Evolutionary conservation across 2,888 invertebrate species (phyloP).

Genomic region (Drosophila longiperda): DNA sequence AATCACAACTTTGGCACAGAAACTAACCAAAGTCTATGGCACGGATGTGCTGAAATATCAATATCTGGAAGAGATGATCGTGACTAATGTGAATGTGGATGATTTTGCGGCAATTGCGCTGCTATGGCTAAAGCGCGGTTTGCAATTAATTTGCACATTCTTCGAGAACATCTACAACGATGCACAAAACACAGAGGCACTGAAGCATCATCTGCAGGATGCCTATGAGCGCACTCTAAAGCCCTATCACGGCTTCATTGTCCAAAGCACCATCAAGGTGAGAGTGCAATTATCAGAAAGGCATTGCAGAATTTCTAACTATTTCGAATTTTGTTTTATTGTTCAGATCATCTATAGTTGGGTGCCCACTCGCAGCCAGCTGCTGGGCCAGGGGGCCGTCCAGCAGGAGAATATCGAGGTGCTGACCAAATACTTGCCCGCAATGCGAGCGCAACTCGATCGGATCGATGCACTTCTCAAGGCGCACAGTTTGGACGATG

Average conservation of each 20-base stretch:
- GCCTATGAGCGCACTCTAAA: constrained; percentile 90
- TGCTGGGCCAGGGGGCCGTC: constrained; percentile 85
- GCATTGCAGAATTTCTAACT: neutral
- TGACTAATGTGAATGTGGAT: constrained; percentile 87
- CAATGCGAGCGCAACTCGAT: constrained; percentile 87
- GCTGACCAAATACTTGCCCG: constrained; percentile 85
- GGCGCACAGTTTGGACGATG: constrained; percentile 86
- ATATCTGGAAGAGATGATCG: constrained; percentile 89
- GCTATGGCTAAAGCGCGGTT: constrained; percentile 89
- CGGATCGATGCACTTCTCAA: constrained; percentile 87
- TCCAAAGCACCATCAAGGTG: constrained; percentile 90
- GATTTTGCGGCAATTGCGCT: constrained; percentile 87
- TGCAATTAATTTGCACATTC: constrained; percentile 83
- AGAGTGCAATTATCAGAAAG: constrained; percentile 56
- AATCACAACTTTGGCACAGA: constrained; percentile 84
- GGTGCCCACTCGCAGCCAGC: constrained; percentile 87
- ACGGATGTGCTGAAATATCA: constrained; percentile 86
- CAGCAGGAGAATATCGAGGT: constrained; percentile 84
- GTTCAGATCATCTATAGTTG: constrained; percentile 88
- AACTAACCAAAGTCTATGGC: constrained; percentile 87
- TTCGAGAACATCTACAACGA: constrained; percentile 84
- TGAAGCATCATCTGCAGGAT: constrained; percentile 87
- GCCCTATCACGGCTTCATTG: constrained; percentile 91
- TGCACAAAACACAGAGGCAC: constrained; percentile 85
- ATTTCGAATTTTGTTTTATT: neutral